Evolutionary conservation across 2,888 invertebrate species (phyloP).

Genomic region (Drosophila mercatorum): DNA sequence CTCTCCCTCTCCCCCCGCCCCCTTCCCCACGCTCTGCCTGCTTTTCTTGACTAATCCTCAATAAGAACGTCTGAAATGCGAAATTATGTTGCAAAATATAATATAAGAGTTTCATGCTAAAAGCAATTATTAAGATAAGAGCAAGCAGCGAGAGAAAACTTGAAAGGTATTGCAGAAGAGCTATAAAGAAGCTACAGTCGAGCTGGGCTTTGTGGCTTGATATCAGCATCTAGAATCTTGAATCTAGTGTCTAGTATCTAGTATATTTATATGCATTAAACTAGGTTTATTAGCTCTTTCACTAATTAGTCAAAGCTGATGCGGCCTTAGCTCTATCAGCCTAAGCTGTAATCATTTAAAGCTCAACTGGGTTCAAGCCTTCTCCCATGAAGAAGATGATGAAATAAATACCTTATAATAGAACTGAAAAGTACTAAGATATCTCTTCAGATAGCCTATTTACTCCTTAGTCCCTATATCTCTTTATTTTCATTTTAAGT

Average conservation of each 20-base stretch:
- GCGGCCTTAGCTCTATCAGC: neutral
- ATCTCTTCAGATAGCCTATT: neutral
- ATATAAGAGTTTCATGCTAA: neutral
- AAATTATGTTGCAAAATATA: slow-evolving; percentile 5
- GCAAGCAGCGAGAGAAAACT: neutral
- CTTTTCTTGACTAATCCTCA: slow-evolving; percentile 32
- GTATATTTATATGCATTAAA: neutral
- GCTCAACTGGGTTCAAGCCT: neutral
- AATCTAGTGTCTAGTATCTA: neutral
- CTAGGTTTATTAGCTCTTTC: neutral
- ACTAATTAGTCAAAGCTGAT: neutral
- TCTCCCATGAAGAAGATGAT: neutral
- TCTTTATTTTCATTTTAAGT: too few species aligned
- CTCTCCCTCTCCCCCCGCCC: neutral
- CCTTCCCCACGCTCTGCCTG: neutral
- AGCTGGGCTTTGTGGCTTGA: neutral
- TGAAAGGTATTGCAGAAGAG: neutral
- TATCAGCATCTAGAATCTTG: neutral
- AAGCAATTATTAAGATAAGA: neutral
- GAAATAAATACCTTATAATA: neutral
- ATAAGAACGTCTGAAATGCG: slow-evolving; percentile 13
- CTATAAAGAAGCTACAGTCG: too few species aligned
- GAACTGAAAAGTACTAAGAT: neutral
- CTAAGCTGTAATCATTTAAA: neutral
- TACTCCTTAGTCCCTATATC: too few species aligned